phyloP scores from a whole-genome alignment of 2,888 invertebrate species.

The Imbricaverruca yamaguchii region DNA sequence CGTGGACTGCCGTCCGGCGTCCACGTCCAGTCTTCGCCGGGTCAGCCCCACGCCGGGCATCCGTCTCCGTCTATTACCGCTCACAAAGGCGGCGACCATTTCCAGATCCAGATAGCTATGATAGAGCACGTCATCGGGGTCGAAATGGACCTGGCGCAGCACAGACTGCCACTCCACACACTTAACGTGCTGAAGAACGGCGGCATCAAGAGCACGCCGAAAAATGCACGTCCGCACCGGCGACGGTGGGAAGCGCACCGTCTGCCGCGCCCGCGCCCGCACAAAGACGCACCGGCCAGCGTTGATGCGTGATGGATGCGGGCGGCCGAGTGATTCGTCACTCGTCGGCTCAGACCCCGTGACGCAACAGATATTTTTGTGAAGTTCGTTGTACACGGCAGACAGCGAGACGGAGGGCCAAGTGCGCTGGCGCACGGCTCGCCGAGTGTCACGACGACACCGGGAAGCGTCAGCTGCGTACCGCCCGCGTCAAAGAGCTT shows the following conservation, averaged over 20 bases:
- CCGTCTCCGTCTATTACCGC: conserved; percentile 17
- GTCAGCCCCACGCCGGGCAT: background rate
- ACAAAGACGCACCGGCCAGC: background rate
- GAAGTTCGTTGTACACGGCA: background rate
- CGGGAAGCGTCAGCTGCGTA: background rate
- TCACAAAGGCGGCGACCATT: conserved; percentile 9
- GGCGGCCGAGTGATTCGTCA: background rate
- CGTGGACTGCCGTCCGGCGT: no score
- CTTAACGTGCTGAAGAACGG: background rate
- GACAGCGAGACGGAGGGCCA: background rate
- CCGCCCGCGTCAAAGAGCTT: no score
- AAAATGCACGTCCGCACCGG: background rate
- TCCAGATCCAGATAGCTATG: conserved; percentile 17
- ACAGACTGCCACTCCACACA: background rate
- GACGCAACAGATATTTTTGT: background rate
- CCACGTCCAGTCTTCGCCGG: no score
- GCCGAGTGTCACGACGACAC: background rate
- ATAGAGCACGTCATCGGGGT: conserved; percentile 1
- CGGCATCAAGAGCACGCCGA: background rate
- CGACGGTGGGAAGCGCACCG: background rate
- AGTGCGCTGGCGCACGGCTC: background rate
- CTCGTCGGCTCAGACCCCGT: background rate
- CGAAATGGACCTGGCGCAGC: background rate
- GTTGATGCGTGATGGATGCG: background rate
- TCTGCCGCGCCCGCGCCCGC: background rate